Percentiles rank a stretch among this genome's conserved stretches.
These are phyloP conservation scores for Netelia virgata DNA, from an alignment of 2,888 invertebrate genomes.

Conservation along the genomic window DNA sequence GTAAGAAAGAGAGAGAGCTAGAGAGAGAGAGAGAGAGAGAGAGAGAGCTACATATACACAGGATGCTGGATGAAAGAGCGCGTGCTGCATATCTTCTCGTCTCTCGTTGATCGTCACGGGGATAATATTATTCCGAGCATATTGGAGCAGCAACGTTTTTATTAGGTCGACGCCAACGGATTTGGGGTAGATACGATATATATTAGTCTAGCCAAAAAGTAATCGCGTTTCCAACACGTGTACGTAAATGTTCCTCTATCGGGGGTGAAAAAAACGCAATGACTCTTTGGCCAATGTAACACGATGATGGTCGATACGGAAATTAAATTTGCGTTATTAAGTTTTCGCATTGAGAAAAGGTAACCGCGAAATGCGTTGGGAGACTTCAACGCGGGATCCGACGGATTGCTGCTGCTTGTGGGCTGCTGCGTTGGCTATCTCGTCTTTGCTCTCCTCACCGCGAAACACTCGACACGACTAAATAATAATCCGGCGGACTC, in stretches of 20 bases:
- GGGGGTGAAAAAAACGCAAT: no score
- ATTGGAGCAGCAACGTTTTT: slow-evolving; percentile 57
- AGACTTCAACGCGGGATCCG: slow-evolving; percentile 83
- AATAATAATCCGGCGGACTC: slow-evolving; percentile 36
- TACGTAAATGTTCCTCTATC: no score
- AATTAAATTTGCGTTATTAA: no score
- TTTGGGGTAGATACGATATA: background rate
- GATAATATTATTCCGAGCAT: slow-evolving; percentile 43
- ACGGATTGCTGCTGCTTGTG: slow-evolving; percentile 74
- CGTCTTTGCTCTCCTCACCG: slow-evolving; percentile 8
- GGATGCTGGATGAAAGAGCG: slow-evolving; percentile 68
- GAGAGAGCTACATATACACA: slow-evolving; percentile 38
- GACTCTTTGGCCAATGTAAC: no score
- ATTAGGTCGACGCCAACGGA: slow-evolving; percentile 18
- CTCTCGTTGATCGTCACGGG: slow-evolving; percentile 66
- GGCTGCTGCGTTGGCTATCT: slow-evolving; percentile 23
- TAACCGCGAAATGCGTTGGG: slow-evolving; percentile 65
- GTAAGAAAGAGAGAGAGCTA: background rate
- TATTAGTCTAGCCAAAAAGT: background rate
- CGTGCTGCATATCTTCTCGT: slow-evolving; percentile 35
- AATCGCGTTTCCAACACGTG: background rate
- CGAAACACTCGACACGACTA: slow-evolving; percentile 42
- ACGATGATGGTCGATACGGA: no score
- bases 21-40: slow-evolving; percentile 26
- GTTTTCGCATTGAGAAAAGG: no score